Conservation (phyloP, 2,888 invertebrate genomes). For the Julus scanicus region DNA sequence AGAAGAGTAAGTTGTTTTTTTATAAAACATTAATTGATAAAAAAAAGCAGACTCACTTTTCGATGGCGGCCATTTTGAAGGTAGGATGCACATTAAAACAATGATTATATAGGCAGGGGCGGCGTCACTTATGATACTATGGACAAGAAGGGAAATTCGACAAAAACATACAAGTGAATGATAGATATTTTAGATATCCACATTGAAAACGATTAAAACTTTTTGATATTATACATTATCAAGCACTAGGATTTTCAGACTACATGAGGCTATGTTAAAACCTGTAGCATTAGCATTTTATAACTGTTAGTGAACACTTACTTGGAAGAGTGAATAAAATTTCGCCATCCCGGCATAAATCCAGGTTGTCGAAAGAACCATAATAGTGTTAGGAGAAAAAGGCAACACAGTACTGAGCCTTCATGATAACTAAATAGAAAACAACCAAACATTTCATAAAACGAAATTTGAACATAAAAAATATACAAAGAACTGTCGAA, state of each 20-base stretch:
- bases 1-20: background rate
- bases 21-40: no score
- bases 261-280: no score
- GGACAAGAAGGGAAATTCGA: background rate
- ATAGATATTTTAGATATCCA: background rate
- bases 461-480: constrained; percentile 60
- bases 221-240: no score
- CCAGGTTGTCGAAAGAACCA: constrained; percentile 92
- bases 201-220: no score
- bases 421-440: constrained; percentile 63
- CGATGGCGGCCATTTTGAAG: constrained; percentile 64
- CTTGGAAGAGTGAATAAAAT: constrained; percentile 4
- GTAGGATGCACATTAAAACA: constrained; percentile 83
- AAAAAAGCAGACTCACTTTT: background rate
- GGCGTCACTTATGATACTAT: constrained; percentile 13
- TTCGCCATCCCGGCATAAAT: constrained; percentile 87
- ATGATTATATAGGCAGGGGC: constrained; percentile 75
- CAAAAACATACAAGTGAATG: background rate
- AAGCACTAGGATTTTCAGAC: no score
- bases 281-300: background rate
- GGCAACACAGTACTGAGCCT: constrained; percentile 37
- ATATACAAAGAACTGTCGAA: background rate
- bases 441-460: background rate
- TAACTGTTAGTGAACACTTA: background rate
- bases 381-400: constrained; percentile 77